Evolutionary conservation across 1,140 invertebrate genomes (phyloP).

Genomic region (Schlechtendalia chinensis): DNA sequence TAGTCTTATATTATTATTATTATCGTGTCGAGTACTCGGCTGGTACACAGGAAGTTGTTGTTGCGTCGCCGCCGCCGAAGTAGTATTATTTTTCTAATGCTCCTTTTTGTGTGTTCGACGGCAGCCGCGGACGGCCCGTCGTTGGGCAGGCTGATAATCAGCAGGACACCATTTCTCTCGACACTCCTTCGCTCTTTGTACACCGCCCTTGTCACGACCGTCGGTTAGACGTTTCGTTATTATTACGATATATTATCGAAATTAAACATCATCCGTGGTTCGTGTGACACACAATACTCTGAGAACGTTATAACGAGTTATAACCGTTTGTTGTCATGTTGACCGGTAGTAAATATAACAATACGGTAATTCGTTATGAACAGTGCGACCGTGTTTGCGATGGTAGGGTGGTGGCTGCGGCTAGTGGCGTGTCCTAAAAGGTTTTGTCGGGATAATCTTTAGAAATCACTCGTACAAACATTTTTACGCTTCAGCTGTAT

Average conservation of each 20-base stretch:
- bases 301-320: too few species aligned
- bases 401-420: too few species aligned
- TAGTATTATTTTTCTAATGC: conserved; percentile 1
- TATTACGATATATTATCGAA: conserved; percentile 9
- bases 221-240: neutral
- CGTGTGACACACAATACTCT: neutral
- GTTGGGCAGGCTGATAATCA: neutral
- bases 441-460: too few species aligned
- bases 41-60: neutral
- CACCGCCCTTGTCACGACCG: neutral
- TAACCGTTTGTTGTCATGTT: neutral
- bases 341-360: neutral
- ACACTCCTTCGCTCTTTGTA: neutral
- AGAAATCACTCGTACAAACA: too few species aligned
- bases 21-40: neutral
- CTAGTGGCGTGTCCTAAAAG: too few species aligned
- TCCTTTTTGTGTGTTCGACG: neutral
- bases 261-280: neutral
- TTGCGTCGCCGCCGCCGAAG: neutral
- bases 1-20: neutral
- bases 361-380: neutral
- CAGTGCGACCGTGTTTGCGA: too few species aligned
- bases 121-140: too few species aligned
- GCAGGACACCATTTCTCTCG: neutral
- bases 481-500: too few species aligned